Percentiles rank a stretch among this genome's conserved stretches.
Conservation (phyloP, 2,797 vertebrate species). For the Hyperoplus lanceolatus region DNA sequence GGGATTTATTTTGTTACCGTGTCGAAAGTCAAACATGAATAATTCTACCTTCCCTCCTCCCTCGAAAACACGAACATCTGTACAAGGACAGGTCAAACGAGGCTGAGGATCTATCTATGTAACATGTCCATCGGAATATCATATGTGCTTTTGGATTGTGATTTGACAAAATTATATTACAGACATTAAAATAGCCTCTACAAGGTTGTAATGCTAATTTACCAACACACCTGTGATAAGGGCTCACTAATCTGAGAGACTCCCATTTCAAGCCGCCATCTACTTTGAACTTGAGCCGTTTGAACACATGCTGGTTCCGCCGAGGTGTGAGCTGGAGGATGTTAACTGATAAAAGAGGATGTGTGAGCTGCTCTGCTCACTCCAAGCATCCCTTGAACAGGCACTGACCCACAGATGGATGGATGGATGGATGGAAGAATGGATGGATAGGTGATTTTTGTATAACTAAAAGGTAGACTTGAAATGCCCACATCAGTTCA, state of each 20-base stretch:
- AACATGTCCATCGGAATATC: background rate
- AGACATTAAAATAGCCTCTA: constrained; percentile 7
- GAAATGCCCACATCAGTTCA: background rate
- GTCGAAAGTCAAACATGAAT: constrained; percentile 29
- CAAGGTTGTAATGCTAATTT: constrained; percentile 10
- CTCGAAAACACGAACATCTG: constrained; percentile 24
- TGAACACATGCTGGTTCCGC: background rate
- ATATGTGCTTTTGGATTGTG: background rate
- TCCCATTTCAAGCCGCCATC: background rate
- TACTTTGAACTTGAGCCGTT: background rate
- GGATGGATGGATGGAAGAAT: constrained; percentile 10
- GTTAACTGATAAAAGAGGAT: constrained; percentile 27
- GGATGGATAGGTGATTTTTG: background rate
- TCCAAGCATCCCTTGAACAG: constrained; percentile 6
- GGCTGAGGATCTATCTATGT: background rate
- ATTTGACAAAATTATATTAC: constrained; percentile 12
- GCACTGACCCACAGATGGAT: constrained; percentile 14
- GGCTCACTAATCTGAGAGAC: background rate
- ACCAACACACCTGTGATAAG: background rate
- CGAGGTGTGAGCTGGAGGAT: constrained; percentile 5
- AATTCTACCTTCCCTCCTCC: constrained; percentile 23
- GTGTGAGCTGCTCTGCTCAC: constrained; percentile 26
- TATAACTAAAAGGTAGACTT: constrained; percentile 2
- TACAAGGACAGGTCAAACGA: constrained; percentile 21
- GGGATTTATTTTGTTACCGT: constrained; percentile 50